These are phyloP conservation scores for Zaprionus africanus DNA, from an alignment of 1,140 invertebrate species.

Conservation along the genomic window DNA sequence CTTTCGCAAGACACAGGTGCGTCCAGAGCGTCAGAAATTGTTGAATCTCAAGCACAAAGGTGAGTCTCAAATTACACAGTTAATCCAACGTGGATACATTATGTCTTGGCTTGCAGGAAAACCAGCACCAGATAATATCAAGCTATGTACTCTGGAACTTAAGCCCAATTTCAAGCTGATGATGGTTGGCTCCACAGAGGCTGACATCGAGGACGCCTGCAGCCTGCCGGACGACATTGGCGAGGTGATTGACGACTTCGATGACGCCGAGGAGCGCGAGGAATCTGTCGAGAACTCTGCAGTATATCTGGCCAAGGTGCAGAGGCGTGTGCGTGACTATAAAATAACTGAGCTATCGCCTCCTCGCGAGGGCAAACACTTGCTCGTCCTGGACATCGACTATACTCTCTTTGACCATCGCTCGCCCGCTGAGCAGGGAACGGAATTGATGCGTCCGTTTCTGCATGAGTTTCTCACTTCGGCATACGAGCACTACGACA, in stretches of 20 bases:
- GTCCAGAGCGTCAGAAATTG: constrained; percentile 95
- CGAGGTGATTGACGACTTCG: constrained; percentile 94
- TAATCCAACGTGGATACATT: neutral
- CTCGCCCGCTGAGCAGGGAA: constrained; percentile 94
- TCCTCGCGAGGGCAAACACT: constrained; percentile 92
- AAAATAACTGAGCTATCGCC: constrained; percentile 93
- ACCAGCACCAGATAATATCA: constrained; percentile 90
- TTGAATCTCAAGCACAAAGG: constrained; percentile 97
- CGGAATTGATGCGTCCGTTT: constrained; percentile 96
- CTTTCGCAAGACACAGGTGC: constrained; percentile 79
- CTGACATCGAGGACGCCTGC: constrained; percentile 93
- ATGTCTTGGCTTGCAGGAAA: constrained; percentile 88
- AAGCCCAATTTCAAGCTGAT: constrained; percentile 97
- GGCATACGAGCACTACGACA: constrained; percentile 95
- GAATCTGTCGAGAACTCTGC: constrained; percentile 85
- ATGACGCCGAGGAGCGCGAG: constrained; percentile 94
- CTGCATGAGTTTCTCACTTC: constrained; percentile 96
- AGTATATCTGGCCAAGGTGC: constrained; percentile 91
- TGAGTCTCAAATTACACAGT: constrained; percentile 66
- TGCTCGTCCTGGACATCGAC: constrained; percentile 98
- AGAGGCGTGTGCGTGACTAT: constrained; percentile 93
- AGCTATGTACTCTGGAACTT: constrained; percentile 89
- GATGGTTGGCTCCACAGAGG: constrained; percentile 98
- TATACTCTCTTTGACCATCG: constrained; percentile 98
- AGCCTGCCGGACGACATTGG: constrained; percentile 91